Conservation (phyloP, 2,888 invertebrate genomes). For the Ornithoptera priamus region DNA sequence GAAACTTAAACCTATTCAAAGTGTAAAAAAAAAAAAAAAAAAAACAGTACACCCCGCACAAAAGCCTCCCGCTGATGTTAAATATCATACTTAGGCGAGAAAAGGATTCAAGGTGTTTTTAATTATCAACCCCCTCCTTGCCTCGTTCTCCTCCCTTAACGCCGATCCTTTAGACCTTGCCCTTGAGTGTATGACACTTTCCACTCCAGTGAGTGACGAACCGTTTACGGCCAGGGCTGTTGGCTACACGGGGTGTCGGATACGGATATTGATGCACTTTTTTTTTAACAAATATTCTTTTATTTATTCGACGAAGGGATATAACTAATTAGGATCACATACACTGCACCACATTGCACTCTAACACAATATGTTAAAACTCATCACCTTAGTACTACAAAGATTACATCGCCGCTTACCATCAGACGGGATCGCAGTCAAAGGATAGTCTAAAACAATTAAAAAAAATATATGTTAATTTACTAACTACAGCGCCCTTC, state of each 20-base stretch:
- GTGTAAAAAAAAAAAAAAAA: conserved; percentile 3
- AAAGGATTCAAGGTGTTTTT: conserved; percentile 26
- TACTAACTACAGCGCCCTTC: no score
- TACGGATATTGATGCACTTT: neutral
- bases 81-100: conserved; percentile 20
- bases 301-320: no score
- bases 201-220: conserved; percentile 21
- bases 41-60: neutral
- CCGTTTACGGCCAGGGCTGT: conserved; percentile 14
- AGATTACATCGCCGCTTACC: no score
- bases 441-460: no score
- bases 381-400: no score
- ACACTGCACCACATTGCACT: no score
- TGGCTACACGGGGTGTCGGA: neutral
- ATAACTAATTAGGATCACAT: no score
- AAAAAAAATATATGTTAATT: no score
- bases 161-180: conserved; percentile 26
- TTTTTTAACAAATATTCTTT: neutral
- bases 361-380: no score
- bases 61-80: conserved; percentile 3
- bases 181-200: conserved; percentile 24
- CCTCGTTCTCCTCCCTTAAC: neutral
- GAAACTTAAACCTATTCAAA: neutral
- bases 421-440: no score
- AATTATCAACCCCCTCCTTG: conserved; percentile 3